These are phyloP conservation scores for Prosapia bicincta DNA, from an alignment of 2,888 invertebrate species.

Conservation along the genomic window DNA sequence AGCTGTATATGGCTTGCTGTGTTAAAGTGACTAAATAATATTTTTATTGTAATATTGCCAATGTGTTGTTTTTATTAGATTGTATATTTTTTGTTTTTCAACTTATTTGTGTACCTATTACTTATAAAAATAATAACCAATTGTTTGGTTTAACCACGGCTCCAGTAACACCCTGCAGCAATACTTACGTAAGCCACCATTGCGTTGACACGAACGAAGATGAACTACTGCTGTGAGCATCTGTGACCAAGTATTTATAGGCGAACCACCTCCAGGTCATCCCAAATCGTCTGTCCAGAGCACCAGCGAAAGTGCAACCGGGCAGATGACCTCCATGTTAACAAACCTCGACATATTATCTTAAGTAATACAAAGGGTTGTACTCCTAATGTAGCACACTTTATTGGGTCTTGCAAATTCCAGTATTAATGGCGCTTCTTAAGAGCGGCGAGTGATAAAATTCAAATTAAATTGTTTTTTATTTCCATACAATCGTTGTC, in stretches of 20 bases:
- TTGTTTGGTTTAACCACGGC: too few species aligned
- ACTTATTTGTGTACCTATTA: too few species aligned
- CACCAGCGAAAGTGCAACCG: background rate
- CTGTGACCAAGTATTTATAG: background rate
- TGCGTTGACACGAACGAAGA: background rate
- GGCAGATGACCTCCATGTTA: background rate
- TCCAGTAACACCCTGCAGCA: too few species aligned
- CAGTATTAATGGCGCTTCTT: background rate
- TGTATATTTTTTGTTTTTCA: too few species aligned
- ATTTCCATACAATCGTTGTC: background rate
- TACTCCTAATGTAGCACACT: background rate
- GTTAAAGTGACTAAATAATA: too few species aligned
- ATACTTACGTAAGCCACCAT: background rate
- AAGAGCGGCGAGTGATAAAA: background rate
- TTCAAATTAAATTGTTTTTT: background rate
- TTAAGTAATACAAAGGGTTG: background rate
- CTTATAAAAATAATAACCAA: too few species aligned
- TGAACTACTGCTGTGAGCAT: background rate
- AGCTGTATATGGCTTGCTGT: too few species aligned
- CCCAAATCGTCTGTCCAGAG: background rate
- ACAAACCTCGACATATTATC: background rate
- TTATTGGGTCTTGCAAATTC: background rate
- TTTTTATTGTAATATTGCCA: too few species aligned
- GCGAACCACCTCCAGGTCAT: background rate
- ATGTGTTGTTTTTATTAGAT: too few species aligned